Base-by-base conservation (phyloP, 2,797 vertebrate species). In the Molossus alvarezi region DNA sequence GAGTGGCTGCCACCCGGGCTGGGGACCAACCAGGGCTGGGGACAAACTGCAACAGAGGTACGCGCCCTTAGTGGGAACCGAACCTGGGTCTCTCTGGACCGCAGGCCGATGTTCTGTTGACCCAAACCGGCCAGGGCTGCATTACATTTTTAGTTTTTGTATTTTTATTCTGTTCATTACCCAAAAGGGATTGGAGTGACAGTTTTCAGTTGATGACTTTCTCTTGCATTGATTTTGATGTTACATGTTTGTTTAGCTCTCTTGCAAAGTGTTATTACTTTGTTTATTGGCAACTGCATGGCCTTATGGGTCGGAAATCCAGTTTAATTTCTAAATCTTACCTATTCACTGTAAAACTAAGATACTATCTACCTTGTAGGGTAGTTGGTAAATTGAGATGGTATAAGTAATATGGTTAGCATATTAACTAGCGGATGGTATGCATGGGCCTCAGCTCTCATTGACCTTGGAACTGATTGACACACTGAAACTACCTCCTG, bases 91-190 rank as follows among this genome's bases (percentile, higher is more conserved):
- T 33, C 33, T 33, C 33, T 33, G 33, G 33, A 33, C 33, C 33
- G 33, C 33, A 33, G 33, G 33, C 33, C 33, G 33, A 33, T 33
- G 33, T 3, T 33, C 33, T 33, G 33, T 33, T 33, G 33, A 33
- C 33, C 33, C 33, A 33, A 33, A 33, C 33, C 33, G 33, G 33
- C 3, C 33, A 33, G 33, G 33, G 33, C 33, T 33, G 33, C 33
- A 33, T 33, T 33, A 33, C 33, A 73, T 77, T 90, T 82, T 90
- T 45, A 69, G 29, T 94, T 87, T 94, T 73, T 86, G 6, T 91
- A 27, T 88, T 67, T 95, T 92, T 81, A 64, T 91, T 76, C 29
- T 94, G 48, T 87, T 75, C 27, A 60, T 90, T 90, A 55, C n/a
- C 23, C 83, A 87, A 92, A 71, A 53, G 60, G 18, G 57, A 55